Evolutionary conservation across 2,113 vertebrate genomes (phyloP).

Genomic region (Dryoscopus gambensis): DNA sequence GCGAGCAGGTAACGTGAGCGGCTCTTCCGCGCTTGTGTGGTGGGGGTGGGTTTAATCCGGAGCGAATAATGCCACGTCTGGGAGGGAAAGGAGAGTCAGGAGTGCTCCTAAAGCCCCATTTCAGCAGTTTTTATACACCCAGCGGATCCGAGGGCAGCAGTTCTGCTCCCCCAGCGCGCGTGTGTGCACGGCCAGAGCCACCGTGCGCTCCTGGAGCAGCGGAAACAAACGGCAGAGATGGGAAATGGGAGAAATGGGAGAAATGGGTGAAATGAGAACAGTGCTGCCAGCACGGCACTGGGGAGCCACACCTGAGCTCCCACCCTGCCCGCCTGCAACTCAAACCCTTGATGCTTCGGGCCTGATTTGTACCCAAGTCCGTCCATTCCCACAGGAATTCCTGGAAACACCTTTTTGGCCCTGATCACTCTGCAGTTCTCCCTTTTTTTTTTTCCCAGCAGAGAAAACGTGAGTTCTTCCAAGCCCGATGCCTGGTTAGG

Average conservation of each 20-base stretch:
- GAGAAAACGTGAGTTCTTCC: not conserved
- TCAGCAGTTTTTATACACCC: not conserved
- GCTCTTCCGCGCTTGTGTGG: accelerated
- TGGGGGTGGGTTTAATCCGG: not conserved
- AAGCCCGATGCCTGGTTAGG: accelerated
- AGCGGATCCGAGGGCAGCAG: accelerated
- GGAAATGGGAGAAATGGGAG: not conserved
- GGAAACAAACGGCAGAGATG: not conserved
- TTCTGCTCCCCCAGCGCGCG: not conserved
- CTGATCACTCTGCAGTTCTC: accelerated
- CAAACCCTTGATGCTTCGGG: not conserved
- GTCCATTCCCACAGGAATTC: not conserved
- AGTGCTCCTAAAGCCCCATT: not conserved
- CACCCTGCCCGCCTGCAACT: not conserved
- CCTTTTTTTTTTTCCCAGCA: not conserved
- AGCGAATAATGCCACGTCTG: accelerated
- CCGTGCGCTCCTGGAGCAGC: accelerated
- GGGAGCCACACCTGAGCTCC: not conserved
- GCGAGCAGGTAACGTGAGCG: not conserved
- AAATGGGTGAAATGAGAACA: not conserved
- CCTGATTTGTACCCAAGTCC: not conserved
- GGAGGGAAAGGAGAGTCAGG: not conserved
- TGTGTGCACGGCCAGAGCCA: not conserved
- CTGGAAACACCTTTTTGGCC: not conserved
- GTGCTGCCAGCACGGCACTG: too few relatives aligned